Percentiles rank a stretch among this genome's conserved stretches.
Evolutionary conservation across 2,113 vertebrate genomes (phyloP).

Genomic region (human (Homo sapiens)): DNA sequence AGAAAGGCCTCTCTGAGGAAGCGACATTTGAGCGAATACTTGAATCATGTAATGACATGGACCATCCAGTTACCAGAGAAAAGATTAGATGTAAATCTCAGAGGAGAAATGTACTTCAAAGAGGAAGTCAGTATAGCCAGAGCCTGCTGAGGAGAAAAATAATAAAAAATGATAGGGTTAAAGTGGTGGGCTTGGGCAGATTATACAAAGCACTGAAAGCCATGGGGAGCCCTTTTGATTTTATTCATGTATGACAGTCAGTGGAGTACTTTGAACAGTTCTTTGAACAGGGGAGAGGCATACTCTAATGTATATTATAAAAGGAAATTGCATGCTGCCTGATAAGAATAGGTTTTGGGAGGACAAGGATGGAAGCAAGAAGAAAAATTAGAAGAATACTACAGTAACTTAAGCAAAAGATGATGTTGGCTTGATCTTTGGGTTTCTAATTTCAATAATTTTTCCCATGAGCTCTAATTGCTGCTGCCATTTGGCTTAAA

Average conservation of each 20-base stretch:
- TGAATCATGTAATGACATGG: background rate
- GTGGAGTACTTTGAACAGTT: background rate
- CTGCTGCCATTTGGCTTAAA: background rate
- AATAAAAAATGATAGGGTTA: background rate
- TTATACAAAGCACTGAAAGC: background rate
- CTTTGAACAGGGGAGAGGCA: background rate
- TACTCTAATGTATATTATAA: background rate
- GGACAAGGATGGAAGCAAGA: background rate
- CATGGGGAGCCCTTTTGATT: background rate
- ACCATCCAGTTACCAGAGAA: background rate
- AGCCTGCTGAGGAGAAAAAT: background rate
- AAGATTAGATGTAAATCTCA: background rate
- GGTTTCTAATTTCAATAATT: background rate
- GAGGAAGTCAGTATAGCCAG: background rate
- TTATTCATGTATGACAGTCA: background rate
- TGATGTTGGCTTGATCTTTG: background rate
- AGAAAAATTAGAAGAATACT: background rate
- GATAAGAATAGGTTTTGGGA: background rate
- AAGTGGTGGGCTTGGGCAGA: background rate
- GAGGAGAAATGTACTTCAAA: background rate
- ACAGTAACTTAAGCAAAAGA: background rate
- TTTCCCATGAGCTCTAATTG: background rate
- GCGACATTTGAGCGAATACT: background rate
- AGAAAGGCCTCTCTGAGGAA: background rate
- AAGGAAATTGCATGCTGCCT: background rate